Base-by-base conservation (phyloP, 1,140 invertebrate species). In the Cyphomyrmex costatus region DNA sequence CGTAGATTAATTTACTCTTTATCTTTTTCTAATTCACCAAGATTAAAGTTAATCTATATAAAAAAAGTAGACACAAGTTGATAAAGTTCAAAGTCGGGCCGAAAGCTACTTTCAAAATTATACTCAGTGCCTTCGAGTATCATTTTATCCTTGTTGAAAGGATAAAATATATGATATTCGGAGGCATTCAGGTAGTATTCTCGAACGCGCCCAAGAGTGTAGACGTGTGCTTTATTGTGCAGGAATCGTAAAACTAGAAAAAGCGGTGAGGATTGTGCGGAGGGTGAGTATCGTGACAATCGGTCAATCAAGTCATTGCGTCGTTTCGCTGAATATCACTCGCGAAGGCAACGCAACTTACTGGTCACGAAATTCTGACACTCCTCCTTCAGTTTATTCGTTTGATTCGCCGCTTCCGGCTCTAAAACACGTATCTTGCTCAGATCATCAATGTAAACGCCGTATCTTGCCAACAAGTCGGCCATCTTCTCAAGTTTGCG, bases 371-470 rank as follows among this genome's bases (percentile, higher is more conserved):
- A 98, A 91, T 97, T 97, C 94, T 97, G 97, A 93, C 97, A 98
- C 94, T 98, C 97, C 87, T 98, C 97, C 95, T 97, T 97, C 58
- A 98, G 94, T 95, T 98, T 97, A 85, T 96, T 96, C 19, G 97
- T 98, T 93, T 98, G 97, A 91, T 97, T 96, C 2, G 97, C 95
- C 49, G 97, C 96, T 91, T 97, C 96, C 1, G 97, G 97, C 92
- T 98, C 97, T 80, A 98, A 94, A 82, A 98, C 96, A 91, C 97
- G 96, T 86, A 98, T 96, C 96, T 98, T 98, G 93, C 98, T 97
- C 27, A 98, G 96, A 94, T 98, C 98, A 94, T 98, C 98, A 88
- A 98, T 97, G 95, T 97, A 98, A 86, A 98, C 95, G 53, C 98
- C 97, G 77, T 96, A 96, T 94, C 97, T 97, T 60, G 96, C 95